A percentile compares a stretch with the other conserved stretches of the same genome.
These are phyloP conservation scores for Thumatha senex DNA, from an alignment of 2,888 invertebrate genomes.

Conservation along the genomic window DNA sequence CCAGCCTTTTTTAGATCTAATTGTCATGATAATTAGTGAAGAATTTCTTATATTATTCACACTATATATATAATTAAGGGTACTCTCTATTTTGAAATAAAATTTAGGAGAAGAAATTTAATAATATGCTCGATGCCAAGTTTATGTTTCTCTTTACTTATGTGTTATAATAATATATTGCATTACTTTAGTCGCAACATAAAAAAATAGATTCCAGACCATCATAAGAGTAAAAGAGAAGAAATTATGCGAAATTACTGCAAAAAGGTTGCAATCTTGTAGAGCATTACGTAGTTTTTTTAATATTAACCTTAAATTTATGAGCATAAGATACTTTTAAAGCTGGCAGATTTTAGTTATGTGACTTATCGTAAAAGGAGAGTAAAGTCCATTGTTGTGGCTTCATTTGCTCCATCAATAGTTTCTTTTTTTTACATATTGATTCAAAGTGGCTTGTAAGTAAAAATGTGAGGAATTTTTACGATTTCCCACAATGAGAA, in stretches of 20 bases:
- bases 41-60: too few relatives aligned
- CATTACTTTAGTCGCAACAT: neutral
- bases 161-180: too few relatives aligned
- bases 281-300: neutral
- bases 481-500: constrained; percentile 61
- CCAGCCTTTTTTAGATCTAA: too few relatives aligned
- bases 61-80: too few relatives aligned
- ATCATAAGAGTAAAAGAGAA: constrained; percentile 57
- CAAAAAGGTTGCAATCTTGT: constrained; percentile 34
- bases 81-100: too few relatives aligned
- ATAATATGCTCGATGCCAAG: too few relatives aligned
- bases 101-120: too few relatives aligned
- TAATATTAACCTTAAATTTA: constrained; percentile 6
- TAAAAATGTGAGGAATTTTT: constrained; percentile 74
- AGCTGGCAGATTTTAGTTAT: constrained; percentile 22
- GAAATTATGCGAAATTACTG: constrained; percentile 63
- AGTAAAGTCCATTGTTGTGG: constrained; percentile 68
- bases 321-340: constrained; percentile 12
- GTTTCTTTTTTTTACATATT: constrained; percentile 71
- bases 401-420: constrained; percentile 72
- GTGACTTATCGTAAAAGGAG: constrained; percentile 28
- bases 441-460: constrained; percentile 76
- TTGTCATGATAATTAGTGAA: too few relatives aligned
- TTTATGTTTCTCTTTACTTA: too few relatives aligned
- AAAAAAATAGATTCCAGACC: too few relatives aligned